Percentiles rank a stretch among this genome's conserved stretches.
Evolutionary conservation across 2,113 vertebrate genomes (phyloP).

Genomic region (Xerus inauris): DNA sequence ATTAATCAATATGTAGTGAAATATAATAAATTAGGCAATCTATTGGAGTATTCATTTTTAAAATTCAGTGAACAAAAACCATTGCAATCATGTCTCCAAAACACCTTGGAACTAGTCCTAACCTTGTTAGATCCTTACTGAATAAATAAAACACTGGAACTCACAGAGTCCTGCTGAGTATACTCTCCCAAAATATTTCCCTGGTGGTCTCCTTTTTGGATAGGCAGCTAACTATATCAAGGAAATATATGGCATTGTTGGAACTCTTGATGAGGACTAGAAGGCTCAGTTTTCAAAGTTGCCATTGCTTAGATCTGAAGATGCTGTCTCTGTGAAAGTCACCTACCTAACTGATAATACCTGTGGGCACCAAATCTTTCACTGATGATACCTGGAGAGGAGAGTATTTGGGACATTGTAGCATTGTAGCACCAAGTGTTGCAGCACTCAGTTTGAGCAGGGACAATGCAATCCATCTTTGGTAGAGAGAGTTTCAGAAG

Average conservation of each 20-base stretch:
- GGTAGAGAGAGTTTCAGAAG: neutral
- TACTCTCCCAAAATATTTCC: neutral
- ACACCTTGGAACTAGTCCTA: neutral
- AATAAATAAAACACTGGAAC: neutral
- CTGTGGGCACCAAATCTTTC: neutral
- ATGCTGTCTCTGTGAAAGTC: neutral
- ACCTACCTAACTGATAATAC: neutral
- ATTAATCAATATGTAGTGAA: neutral
- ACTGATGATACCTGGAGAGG: neutral
- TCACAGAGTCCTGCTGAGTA: neutral
- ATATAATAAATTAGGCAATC: neutral
- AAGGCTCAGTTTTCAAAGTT: neutral
- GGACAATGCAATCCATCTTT: no score
- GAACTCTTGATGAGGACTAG: neutral
- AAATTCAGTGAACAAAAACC: constrained; percentile 37
- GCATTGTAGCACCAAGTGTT: neutral
- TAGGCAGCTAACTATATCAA: neutral
- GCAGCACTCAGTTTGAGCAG: neutral
- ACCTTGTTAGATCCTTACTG: neutral
- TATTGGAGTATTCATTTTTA: neutral
- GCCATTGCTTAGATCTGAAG: neutral
- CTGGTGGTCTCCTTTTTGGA: neutral
- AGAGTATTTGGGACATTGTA: no score
- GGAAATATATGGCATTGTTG: neutral
- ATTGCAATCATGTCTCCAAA: neutral